Conservation (phyloP, 2,888 invertebrate genomes). For the Lissonota sp. region DNA sequence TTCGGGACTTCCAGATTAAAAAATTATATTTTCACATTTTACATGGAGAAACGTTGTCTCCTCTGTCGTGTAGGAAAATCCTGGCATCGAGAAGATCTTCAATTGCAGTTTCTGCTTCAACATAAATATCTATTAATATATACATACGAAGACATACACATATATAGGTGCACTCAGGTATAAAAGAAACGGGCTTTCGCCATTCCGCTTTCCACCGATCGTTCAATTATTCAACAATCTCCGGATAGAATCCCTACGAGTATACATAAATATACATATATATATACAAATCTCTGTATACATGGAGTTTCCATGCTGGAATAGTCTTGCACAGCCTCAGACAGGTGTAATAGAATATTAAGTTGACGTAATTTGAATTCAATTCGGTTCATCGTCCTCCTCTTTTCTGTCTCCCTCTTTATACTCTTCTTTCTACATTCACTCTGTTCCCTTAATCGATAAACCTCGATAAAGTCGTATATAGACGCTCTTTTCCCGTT, state of each 20-base stretch:
- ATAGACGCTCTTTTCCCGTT: slow-evolving; percentile 20
- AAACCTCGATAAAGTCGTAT: slow-evolving; percentile 1
- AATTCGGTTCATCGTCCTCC: slow-evolving; percentile 25
- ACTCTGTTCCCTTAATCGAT: slow-evolving; percentile 11
- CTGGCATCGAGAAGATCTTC: slow-evolving; percentile 11
- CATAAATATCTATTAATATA: neutral
- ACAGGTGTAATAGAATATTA: slow-evolving; percentile 73
- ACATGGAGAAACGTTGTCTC: slow-evolving; percentile 36
- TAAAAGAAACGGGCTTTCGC: slow-evolving; percentile 73
- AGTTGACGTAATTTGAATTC: slow-evolving; percentile 70
- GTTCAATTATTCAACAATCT: slow-evolving; percentile 74
- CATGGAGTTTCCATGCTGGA: slow-evolving; percentile 23
- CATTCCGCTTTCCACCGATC: slow-evolving; percentile 74
- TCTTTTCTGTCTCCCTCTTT: neutral
- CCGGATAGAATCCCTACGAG: slow-evolving; percentile 39
- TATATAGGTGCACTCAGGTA: slow-evolving; percentile 64
- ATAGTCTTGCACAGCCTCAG: slow-evolving; percentile 34
- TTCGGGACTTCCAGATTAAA: too few species aligned
- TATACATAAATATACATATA: slow-evolving; percentile 27
- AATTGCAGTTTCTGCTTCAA: slow-evolving; percentile 24
- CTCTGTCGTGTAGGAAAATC: slow-evolving; percentile 45
- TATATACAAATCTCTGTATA: neutral
- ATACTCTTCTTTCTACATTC: slow-evolving; percentile 9
- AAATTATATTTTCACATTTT: neutral
- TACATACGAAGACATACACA: slow-evolving; percentile 9